Percentiles rank a stretch among this genome's conserved stretches.
These are phyloP conservation scores for Toxotes jaculatrix DNA, from an alignment of 2,113 vertebrate genomes.

Conservation along the genomic window DNA sequence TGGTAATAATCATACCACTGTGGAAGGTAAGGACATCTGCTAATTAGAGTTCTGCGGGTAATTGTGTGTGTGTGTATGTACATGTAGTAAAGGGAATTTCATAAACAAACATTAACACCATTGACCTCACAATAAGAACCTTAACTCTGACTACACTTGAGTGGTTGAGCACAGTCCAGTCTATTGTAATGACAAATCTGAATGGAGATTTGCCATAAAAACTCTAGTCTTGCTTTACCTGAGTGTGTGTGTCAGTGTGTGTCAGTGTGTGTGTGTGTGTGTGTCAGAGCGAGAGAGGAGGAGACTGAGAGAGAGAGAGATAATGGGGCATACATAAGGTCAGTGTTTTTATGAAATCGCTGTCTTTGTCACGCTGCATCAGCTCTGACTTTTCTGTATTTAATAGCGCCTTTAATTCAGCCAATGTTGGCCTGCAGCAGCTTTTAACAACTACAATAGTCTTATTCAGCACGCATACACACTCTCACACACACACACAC, in stretches of 20 bases:
- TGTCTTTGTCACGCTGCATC: slow-evolving; percentile 64
- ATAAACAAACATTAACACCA: slow-evolving; percentile 71
- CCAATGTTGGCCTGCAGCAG: slow-evolving; percentile 32
- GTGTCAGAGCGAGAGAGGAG: slow-evolving; percentile 1
- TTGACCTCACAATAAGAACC: slow-evolving; percentile 61
- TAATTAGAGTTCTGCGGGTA: slow-evolving; percentile 60
- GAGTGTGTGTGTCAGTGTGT: slow-evolving; percentile 43
- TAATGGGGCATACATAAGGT: slow-evolving; percentile 67
- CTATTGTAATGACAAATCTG: slow-evolving; percentile 66
- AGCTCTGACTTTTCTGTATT: slow-evolving; percentile 52
- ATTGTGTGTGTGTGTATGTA: slow-evolving; percentile 8
- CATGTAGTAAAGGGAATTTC: slow-evolving; percentile 46
- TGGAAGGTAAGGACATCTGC: slow-evolving; percentile 50
- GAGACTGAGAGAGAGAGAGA: slow-evolving; percentile 15
- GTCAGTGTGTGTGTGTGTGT: slow-evolving; percentile 19
- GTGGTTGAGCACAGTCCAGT: slow-evolving; percentile 44
- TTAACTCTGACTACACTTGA: slow-evolving; percentile 43
- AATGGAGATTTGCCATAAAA: slow-evolving; percentile 50
- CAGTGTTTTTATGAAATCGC: slow-evolving; percentile 67
- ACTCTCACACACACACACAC: slow-evolving; percentile 27
- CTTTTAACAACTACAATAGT: slow-evolving; percentile 58
- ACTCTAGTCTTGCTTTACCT: slow-evolving; percentile 14
- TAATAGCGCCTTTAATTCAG: slow-evolving; percentile 52
- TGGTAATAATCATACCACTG: slow-evolving; percentile 50
- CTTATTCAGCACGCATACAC: slow-evolving; percentile 42